Evolutionary conservation across 2,113 vertebrate genomes (phyloP), one percentile per base, ranked within the genome.

Genomic region (Periophthalmus modestus): DNA sequence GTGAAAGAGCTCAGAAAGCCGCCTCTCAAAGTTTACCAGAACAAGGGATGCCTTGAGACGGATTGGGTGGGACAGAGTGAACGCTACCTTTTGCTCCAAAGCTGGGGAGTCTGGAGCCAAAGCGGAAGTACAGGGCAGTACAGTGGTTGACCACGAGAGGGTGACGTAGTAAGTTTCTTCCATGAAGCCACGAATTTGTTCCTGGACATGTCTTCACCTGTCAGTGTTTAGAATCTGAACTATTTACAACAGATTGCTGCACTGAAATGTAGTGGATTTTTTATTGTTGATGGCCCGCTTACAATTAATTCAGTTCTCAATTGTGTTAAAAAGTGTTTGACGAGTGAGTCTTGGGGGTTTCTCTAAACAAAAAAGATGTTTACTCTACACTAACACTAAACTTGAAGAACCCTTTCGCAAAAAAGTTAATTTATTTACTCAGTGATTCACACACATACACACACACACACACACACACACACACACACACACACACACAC

Each of bases 41-140:
- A 86, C 88, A 87, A 85, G 62, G 50, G 66, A 58, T 24, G 82
- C 79, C 69, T 88, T 81, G 75, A 78, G 47, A 34, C 57, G 54
- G 54, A 80, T 69, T 52, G 79, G 88, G 88, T 68, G 84, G 86
- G 77, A 80, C 81, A 23, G 58, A 47, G 23, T 47, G 39, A 11
- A 11, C 33, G 14, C 55, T 69, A 72, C 52, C 52, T 69, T 65
- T 11, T 62, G 48, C 54, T 52, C 14, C 3, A 66, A 47, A 39
- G 6, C 18, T 58, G 75, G 21, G 21, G 62, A n/a, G 33, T 10
- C 18, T 18, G 34, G 39, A 74, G 18, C 12, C 12, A 66, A 61
- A 11, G 57, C 66, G 67, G 74, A 73, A 70, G 67, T 61, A 0
- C 4, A 15, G 0, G 54, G 71, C 62, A 73, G 52, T 81, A 59